phyloP scores from a whole-genome alignment of 37 sponge, comb jelly and placozoan genomes.

The Aphrocallistes beatrix region DNA sequence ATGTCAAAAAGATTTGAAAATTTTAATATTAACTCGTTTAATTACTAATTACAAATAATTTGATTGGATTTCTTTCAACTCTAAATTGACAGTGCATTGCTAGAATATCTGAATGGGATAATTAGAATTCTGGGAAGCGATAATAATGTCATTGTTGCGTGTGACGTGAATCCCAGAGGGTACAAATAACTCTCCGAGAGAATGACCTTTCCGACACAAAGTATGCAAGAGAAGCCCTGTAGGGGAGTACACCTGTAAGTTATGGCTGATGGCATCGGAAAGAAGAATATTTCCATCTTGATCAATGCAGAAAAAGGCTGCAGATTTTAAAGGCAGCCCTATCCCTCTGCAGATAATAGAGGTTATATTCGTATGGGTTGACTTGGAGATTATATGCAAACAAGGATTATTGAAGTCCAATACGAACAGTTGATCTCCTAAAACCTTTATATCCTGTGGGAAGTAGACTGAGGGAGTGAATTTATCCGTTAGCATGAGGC shows the following conservation, averaged over 20 bases:
- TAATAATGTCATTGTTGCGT: not conserved
- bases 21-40: no score
- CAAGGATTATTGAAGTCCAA: slow-evolving; percentile 14
- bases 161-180: not conserved
- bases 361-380: not conserved
- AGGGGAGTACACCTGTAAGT: not conserved
- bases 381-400: not conserved
- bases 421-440: not conserved
- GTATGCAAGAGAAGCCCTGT: not conserved
- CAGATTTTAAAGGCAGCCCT: not conserved
- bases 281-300: not conserved
- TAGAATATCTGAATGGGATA: not conserved
- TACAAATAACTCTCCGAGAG: not conserved
- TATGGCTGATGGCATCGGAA: not conserved
- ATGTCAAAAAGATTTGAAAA: not conserved
- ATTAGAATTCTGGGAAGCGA: slow-evolving; percentile 1
- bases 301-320: not conserved
- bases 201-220: not conserved
- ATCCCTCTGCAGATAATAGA: not conserved
- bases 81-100: no score
- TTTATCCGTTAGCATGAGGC: not conserved
- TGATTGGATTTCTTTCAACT: not conserved
- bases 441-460: not conserved
- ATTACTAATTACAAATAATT: no score
- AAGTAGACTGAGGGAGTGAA: not conserved